Conservation (phyloP, 2,113 vertebrate species). For the Bubo blakistoni region DNA sequence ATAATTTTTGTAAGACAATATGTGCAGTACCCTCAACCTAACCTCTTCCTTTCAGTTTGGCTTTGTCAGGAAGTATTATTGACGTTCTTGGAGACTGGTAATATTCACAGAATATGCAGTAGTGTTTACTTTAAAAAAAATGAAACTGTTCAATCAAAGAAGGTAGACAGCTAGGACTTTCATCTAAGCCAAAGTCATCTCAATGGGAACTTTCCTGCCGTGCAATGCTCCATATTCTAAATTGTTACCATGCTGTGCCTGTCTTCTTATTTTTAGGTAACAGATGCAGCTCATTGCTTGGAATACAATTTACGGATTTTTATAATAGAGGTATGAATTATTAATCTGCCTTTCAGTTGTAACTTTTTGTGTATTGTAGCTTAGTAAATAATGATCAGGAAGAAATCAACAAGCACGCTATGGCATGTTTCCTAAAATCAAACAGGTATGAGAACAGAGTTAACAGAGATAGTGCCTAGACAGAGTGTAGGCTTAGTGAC, state of each 20-base stretch:
- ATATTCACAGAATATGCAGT: conserved; percentile 62
- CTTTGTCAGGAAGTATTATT: conserved; percentile 45
- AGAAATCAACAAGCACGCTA: conserved; percentile 28
- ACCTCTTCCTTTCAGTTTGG: neutral
- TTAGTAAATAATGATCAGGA: conserved; percentile 58
- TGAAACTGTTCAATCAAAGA: conserved; percentile 56
- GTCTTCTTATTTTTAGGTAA: conserved; percentile 69
- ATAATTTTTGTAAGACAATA: neutral
- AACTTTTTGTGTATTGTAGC: conserved; percentile 49
- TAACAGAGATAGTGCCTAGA: neutral
- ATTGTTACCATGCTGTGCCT: conserved; percentile 63
- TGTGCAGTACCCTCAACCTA: neutral
- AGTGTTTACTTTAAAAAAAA: conserved; percentile 67
- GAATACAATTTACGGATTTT: conserved; percentile 67
- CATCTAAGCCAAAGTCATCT: conserved; percentile 65
- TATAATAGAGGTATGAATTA: conserved; percentile 68
- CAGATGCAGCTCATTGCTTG: conserved; percentile 64
- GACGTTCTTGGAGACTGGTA: conserved; percentile 28
- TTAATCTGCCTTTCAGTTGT: conserved; percentile 63
- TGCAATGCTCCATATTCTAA: conserved; percentile 52
- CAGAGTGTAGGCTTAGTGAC: neutral
- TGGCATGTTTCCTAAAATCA: conserved; percentile 9
- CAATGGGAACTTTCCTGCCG: conserved; percentile 54
- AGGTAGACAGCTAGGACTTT: conserved; percentile 59
- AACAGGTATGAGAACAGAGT: neutral